Evolutionary conservation across 2,888 invertebrate species (phyloP).

Genomic region (Calameuta pallipes): DNA sequence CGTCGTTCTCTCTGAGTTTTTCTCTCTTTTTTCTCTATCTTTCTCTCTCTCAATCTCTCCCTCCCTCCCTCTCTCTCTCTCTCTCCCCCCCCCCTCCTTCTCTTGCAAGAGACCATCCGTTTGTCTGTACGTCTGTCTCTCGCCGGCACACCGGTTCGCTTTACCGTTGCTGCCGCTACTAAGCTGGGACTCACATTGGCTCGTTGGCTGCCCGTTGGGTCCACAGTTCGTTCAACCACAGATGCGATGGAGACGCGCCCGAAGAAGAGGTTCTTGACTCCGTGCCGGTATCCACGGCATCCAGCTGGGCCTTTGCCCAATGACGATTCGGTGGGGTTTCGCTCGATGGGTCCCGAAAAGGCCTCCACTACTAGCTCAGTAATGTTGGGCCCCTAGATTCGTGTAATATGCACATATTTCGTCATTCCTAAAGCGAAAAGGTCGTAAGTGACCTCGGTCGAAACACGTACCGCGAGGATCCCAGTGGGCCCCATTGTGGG

Average conservation of each 20-base stretch:
- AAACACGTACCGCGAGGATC: no score
- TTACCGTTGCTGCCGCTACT: conserved; percentile 47
- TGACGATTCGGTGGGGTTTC: background rate
- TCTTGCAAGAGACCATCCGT: background rate
- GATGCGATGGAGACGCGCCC: conserved; percentile 42
- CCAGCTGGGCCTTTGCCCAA: conserved; percentile 1
- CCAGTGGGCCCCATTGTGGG: no score
- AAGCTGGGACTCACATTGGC: background rate
- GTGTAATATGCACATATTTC: conserved; percentile 1
- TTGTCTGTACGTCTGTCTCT: conserved; percentile 8
- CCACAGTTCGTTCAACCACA: conserved; percentile 56
- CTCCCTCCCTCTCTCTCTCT: conserved; percentile 28
- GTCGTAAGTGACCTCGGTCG: background rate
- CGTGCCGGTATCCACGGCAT: conserved; percentile 14
- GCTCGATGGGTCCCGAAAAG: background rate
- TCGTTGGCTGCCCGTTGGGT: conserved; percentile 6
- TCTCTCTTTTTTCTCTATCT: conserved; percentile 32
- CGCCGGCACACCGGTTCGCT: conserved; percentile 41
- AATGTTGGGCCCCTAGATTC: background rate
- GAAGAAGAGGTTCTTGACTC: conserved; percentile 49
- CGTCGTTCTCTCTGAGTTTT: conserved; percentile 17
- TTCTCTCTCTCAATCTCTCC: conserved; percentile 17
- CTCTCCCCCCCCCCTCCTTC: conserved; percentile 12
- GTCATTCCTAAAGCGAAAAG: background rate
- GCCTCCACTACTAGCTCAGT: no score